Percentiles rank a stretch among this genome's conserved stretches.
Conservation (phyloP, 2,888 invertebrate species). For the Rhaphigaster nebulosa region DNA sequence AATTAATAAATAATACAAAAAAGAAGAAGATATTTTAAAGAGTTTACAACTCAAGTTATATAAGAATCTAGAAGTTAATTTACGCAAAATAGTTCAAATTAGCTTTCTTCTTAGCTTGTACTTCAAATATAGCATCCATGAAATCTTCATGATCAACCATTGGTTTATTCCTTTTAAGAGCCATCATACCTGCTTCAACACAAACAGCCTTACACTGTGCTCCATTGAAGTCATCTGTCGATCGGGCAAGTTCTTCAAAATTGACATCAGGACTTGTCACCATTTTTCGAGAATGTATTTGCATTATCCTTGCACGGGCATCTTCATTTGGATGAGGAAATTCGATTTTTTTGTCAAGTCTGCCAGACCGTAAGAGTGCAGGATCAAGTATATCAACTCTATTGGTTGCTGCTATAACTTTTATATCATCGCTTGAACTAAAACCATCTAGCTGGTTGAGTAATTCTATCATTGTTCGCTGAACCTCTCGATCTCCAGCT, state of each 20-base stretch:
- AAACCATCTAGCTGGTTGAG: constrained; percentile 99
- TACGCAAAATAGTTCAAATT: constrained; percentile 83
- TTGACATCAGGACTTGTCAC: constrained; percentile 94
- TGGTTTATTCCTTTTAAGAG: constrained; percentile 91
- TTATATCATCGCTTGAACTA: constrained; percentile 92
- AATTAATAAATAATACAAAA: background rate
- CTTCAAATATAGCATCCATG: constrained; percentile 99
- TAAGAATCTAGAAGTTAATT: background rate
- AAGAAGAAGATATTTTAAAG: background rate
- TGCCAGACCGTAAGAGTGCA: constrained; percentile 93
- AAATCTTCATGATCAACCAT: constrained; percentile 98
- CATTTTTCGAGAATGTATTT: constrained; percentile 99
- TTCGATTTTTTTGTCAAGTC: constrained; percentile 98
- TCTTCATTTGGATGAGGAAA: constrained; percentile 99
- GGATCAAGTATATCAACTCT: constrained; percentile 99
- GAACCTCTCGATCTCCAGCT: constrained; percentile 98
- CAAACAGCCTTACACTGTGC: constrained; percentile 99
- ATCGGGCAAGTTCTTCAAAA: constrained; percentile 93
- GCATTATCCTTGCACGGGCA: constrained; percentile 97
- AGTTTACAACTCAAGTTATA: background rate
- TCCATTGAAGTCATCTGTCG: constrained; percentile 99
- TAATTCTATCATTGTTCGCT: constrained; percentile 98
- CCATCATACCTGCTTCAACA: constrained; percentile 99
- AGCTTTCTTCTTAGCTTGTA: constrained; percentile 99
- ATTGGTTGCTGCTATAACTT: constrained; percentile 96